Evolutionary conservation across 2,888 invertebrate species (phyloP).

Genomic region (Sympetrum striolatum): DNA sequence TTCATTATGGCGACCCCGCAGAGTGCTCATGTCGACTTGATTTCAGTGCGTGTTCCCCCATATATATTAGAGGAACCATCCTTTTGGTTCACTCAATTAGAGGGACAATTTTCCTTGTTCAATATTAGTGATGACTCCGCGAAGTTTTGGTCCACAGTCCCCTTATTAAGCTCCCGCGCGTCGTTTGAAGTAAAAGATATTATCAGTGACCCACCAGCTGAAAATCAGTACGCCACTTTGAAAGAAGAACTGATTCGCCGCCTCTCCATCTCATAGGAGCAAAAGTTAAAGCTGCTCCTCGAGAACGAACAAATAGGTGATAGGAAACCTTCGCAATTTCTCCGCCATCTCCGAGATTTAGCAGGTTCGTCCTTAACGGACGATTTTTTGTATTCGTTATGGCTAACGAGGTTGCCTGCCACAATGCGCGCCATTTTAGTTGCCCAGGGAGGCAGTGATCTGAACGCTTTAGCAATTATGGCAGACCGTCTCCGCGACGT

Average conservation of each 20-base stretch:
- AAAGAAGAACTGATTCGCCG: slow-evolving; percentile 53
- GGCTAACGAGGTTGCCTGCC: slow-evolving; percentile 47
- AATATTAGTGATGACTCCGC: no score
- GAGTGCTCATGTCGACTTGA: no score
- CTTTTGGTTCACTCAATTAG: no score
- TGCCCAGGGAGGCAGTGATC: slow-evolving; percentile 40
- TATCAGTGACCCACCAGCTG: slow-evolving; percentile 49
- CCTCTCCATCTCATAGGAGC: slow-evolving; percentile 48
- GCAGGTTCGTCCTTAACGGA: slow-evolving; percentile 50
- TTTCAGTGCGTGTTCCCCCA: no score
- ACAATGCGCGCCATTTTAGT: slow-evolving; percentile 47
- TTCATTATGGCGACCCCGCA: no score
- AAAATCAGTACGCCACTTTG: slow-evolving; percentile 48
- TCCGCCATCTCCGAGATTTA: slow-evolving; percentile 49
- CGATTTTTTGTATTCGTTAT: slow-evolving; percentile 48
- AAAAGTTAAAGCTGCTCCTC: slow-evolving; percentile 48
- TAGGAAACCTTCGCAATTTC: slow-evolving; percentile 52
- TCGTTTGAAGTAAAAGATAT: slow-evolving; percentile 52
- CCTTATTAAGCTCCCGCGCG: background rate
- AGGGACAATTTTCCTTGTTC: no score
- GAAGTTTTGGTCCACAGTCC: no score
- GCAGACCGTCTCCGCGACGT: slow-evolving; percentile 45
- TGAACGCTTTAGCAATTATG: slow-evolving; percentile 47
- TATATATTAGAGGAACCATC: no score
- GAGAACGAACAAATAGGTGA: slow-evolving; percentile 48